Conservation (phyloP, 2,888 invertebrate genomes). For the Dicyrtoma fusca region DNA sequence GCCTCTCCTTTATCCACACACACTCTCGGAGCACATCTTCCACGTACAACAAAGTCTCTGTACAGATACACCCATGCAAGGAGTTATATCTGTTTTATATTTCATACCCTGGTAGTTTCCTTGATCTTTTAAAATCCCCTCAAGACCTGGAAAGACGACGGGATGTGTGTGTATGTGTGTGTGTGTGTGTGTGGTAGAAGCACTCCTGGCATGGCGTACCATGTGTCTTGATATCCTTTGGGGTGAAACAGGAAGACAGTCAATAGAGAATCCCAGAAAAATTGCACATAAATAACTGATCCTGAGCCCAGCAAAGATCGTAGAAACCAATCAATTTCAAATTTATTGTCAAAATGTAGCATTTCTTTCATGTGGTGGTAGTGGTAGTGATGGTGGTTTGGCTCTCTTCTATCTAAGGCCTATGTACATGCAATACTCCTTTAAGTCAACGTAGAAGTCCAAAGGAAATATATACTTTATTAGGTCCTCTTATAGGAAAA, state of each 20-base stretch:
- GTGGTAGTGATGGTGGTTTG: too few species aligned
- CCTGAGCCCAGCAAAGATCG: constrained; percentile 8
- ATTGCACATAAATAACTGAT: constrained; percentile 32
- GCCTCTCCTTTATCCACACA: not conserved
- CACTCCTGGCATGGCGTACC: not conserved
- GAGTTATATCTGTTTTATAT: constrained; percentile 4
- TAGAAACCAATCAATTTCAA: constrained; percentile 35
- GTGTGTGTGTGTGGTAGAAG: too few species aligned
- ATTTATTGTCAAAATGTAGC: constrained; percentile 29
- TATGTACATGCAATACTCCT: too few species aligned
- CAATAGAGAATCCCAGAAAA: constrained; percentile 14
- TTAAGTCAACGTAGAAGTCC: too few species aligned
- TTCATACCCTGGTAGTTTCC: constrained; percentile 32
- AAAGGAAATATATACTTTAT: too few species aligned
- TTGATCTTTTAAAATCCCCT: constrained; percentile 36
- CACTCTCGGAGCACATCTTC: not conserved
- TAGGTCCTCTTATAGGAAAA: too few species aligned
- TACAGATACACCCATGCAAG: not conserved
- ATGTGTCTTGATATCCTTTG: constrained; percentile 26
- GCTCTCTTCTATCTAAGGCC: too few species aligned
- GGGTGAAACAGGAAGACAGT: constrained; percentile 23
- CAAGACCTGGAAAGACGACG: constrained; percentile 5
- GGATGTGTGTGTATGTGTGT: too few species aligned
- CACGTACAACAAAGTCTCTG: not conserved
- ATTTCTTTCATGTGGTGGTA: too few species aligned